Evolutionary conservation across 2,113 vertebrate species (phyloP).

Genomic region (Cepphus grylle): DNA sequence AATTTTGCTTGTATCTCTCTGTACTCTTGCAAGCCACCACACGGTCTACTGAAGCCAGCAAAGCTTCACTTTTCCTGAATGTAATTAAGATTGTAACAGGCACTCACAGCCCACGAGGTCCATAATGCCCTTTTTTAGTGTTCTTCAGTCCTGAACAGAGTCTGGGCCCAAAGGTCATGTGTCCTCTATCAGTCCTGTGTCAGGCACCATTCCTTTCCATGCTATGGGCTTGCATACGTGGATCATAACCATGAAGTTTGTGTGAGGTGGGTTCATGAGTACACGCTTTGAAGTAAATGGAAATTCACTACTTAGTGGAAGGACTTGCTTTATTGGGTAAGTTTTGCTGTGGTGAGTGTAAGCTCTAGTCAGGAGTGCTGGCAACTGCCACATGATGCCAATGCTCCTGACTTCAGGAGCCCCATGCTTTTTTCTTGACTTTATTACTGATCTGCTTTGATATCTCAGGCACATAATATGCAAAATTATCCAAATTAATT

Average conservation of each 20-base stretch:
- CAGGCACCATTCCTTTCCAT: neutral
- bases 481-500: neutral
- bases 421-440: neutral
- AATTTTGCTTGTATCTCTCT: neutral
- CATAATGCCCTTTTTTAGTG: neutral
- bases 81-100: neutral
- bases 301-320: neutral
- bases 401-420: neutral
- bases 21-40: neutral
- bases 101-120: rapidly evolving
- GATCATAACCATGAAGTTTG: neutral
- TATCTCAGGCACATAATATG: neutral
- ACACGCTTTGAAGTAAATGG: neutral
- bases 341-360: neutral
- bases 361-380: neutral
- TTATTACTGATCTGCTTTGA: neutral
- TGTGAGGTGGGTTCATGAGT: neutral
- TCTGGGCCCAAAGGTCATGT: rapidly evolving
- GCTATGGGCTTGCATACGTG: rapidly evolving
- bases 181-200: neutral
- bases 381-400: neutral
- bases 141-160: neutral
- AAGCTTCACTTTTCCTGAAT: neutral
- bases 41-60: neutral
- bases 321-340: neutral